Evolutionary conservation across 2,797 vertebrate species (phyloP), one percentile per base, ranked within the genome.

Genomic region (Micropoecilia bifurca): DNA sequence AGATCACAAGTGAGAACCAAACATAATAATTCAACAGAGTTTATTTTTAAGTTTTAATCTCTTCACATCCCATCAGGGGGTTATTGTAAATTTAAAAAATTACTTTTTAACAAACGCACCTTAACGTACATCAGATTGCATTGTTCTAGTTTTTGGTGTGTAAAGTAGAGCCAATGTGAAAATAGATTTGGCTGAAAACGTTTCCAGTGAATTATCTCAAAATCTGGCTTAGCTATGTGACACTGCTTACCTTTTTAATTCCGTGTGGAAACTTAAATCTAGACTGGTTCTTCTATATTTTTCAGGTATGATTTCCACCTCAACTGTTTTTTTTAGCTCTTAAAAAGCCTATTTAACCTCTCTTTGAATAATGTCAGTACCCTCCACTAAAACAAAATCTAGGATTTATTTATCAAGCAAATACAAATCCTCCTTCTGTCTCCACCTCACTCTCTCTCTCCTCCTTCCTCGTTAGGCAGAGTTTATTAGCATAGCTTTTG

Each of bases 401-500:
- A 73, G 83, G 75, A 84, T 90, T 93, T 94, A 93, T 93, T 94
- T 94, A 90, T 93, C 92, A 92, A 95, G 94, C 91, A 95, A 95
- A 94, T 88, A 87, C 89, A 91, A 81, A 87, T 80, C 81, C 86
- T 63, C 84, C 76, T 71, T 79, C 83, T 72, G 80, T 79, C 74
- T 43, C 74, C 83, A 78, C 30, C 80, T 77, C 79, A 68, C 85
- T 75, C 83, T 74, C 80, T 80, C 83, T 78, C 88, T 91, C 85
- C 85, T 88, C 85, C 84, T 84, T 92, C 88, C 92, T 95, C 88
- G 89, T 95, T 95, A 93, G 88, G 88, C 85, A 91, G 91, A 92
- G 88, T 92, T 92, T 94, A 95, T 96, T 96, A 95, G 92, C 91
- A 93, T 93, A 92, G 93, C 90, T 95, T 94, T 94, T 94, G 92